Conservation (phyloP, 1,140 invertebrate genomes). For the Trachelipus rathkii region DNA sequence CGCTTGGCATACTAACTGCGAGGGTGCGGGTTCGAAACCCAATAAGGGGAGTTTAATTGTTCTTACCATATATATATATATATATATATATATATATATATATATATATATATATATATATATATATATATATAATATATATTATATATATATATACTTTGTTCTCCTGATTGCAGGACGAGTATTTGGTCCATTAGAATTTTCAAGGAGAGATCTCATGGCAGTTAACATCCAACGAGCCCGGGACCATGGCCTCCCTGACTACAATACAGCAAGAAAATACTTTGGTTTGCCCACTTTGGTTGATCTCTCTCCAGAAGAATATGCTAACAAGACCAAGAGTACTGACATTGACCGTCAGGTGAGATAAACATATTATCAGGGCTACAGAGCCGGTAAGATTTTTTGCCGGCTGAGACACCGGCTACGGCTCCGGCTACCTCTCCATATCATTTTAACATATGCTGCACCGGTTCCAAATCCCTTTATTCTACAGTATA, state of each 20-base stretch:
- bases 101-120: no score
- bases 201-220: slow-evolving; percentile 63
- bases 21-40: no score
- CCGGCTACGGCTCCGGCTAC: no score
- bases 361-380: slow-evolving; percentile 27
- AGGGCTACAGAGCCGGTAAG: no score
- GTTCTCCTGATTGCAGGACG: slow-evolving; percentile 48
- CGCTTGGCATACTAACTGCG: no score
- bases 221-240: slow-evolving; percentile 65
- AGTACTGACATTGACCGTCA: slow-evolving; percentile 45
- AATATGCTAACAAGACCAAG: slow-evolving; percentile 50
- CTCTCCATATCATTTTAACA: background rate
- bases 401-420: no score
- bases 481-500: no score
- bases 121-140: no score
- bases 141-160: no score
- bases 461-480: background rate
- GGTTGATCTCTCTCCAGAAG: slow-evolving; percentile 44
- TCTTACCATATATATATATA: no score
- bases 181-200: slow-evolving; percentile 66
- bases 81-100: no score
- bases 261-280: slow-evolving; percentile 62
- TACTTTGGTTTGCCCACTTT: slow-evolving; percentile 53
- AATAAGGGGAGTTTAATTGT: no score
- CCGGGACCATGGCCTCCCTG: slow-evolving; percentile 63